phyloP scores from a whole-genome alignment of 1,140 invertebrate species.

The Trachymyrmex septentrionalis region DNA sequence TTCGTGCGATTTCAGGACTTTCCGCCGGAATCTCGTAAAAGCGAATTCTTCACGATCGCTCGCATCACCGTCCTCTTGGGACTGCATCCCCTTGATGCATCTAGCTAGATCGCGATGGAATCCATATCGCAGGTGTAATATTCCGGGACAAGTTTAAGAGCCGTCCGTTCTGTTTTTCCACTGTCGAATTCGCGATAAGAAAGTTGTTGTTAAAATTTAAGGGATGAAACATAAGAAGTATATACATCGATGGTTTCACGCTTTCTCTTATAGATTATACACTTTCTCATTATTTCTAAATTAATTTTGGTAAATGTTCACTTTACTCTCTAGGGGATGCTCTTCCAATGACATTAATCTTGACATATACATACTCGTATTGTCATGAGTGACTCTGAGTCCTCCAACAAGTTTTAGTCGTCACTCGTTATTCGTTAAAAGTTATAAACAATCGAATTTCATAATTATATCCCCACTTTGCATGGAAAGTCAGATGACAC shows the following conservation, averaged over 20 bases:
- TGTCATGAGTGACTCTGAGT: too few relatives aligned
- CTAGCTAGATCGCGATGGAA: conserved; percentile 57
- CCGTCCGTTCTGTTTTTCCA: conserved; percentile 29
- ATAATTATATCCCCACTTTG: too few relatives aligned
- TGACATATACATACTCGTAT: too few relatives aligned
- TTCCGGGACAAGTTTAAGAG: conserved; percentile 47
- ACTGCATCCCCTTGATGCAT: conserved; percentile 47
- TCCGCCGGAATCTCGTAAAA: conserved; percentile 74
- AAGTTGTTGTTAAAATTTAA: conserved; percentile 33
- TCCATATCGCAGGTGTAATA: conserved; percentile 34
- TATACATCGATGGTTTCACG: background rate
- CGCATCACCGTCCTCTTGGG: conserved; percentile 8
- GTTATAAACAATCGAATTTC: too few relatives aligned
- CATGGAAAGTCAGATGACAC: too few relatives aligned
- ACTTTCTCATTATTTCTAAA: conserved; percentile 6
- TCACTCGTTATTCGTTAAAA: too few relatives aligned
- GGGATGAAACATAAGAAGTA: conserved; percentile 10
- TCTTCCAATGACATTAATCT: too few relatives aligned
- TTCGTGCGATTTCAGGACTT: conserved; percentile 75
- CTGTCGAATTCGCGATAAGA: conserved; percentile 42
- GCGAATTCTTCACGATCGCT: conserved; percentile 72
- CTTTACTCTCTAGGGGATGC: too few relatives aligned
- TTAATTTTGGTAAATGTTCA: background rate
- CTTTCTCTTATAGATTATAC: background rate
- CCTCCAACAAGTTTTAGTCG: too few relatives aligned